These are phyloP conservation scores for Rhinoraja longicauda DNA, from an alignment of 2,797 vertebrate species.

Conservation along the genomic window DNA sequence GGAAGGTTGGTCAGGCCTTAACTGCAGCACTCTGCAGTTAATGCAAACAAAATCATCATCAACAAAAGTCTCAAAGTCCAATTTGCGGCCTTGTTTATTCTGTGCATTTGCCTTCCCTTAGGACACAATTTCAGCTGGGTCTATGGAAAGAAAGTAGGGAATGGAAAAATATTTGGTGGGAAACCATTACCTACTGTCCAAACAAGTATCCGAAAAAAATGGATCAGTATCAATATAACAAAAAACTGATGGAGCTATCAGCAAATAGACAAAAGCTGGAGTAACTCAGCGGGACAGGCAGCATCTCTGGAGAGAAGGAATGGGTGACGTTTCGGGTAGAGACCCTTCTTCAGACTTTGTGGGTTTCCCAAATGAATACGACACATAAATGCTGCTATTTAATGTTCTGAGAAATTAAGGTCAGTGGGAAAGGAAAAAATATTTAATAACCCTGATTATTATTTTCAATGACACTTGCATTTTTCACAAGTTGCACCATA, in stretches of 20 bases:
- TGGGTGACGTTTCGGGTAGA: no score
- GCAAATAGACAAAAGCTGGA: background rate
- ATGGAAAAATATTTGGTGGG: slow-evolving; percentile 7
- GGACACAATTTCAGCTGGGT: background rate
- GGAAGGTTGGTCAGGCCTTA: background rate
- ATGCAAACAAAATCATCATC: background rate
- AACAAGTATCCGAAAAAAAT: background rate
- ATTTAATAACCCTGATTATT: background rate
- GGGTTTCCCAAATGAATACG: background rate
- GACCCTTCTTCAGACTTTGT: no score
- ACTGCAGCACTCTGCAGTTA: background rate
- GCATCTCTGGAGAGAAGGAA: no score
- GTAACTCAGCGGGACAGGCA: no score
- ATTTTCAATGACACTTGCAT: background rate
- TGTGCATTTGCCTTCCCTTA: background rate
- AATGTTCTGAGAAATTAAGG: background rate
- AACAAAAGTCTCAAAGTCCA: background rate
- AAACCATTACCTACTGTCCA: background rate
- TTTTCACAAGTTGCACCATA: background rate
- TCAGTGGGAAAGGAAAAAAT: background rate
- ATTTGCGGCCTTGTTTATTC: slow-evolving; percentile 16
- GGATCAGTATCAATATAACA: background rate
- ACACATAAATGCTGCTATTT: background rate
- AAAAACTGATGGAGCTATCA: background rate
- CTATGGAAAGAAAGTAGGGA: background rate